Evolutionary conservation across 2,888 invertebrate genomes (phyloP), one percentile per base, ranked within the genome.

Genomic region (Fragum sueziense): DNA sequence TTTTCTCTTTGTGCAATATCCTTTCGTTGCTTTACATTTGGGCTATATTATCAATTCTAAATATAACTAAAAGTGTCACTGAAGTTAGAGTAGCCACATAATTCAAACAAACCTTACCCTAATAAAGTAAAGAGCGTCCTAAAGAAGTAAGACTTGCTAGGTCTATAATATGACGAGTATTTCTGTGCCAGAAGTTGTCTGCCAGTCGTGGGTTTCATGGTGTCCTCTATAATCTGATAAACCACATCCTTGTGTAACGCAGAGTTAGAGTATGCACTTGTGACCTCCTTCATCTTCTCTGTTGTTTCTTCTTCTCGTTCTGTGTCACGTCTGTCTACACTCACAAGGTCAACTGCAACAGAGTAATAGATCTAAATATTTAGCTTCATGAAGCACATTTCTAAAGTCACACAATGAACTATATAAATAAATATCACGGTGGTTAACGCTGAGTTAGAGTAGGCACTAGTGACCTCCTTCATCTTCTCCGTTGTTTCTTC

Each of bases 321-420:
- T n/a, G 71, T 74, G 68, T 84, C 86, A 27, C 90, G 77, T 41
- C 89, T 78, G 75, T 90, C 89, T 2, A 90, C 85, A 74, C 90
- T 90, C 17, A 88, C 87, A 17, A 89, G 83, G 70, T 90, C 90
- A 76, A 90, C 90, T 90, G 71, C 4, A n/a, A 65, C 33, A 1
- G 31, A 61, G 29, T n/a, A n/a, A n/a, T n/a, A n/a, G n/a, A n/a
- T n/a, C n/a, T n/a, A n/a, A n/a, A n/a, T n/a, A n/a, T n/a, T n/a
- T n/a, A n/a, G n/a, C n/a, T n/a, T n/a, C n/a, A n/a, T n/a, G n/a
- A n/a, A n/a, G n/a, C n/a, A n/a, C n/a, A n/a, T n/a, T n/a, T n/a
- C n/a, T n/a, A n/a, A n/a, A n/a, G n/a, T n/a, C n/a, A n/a, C n/a
- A n/a, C n/a, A n/a, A n/a, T n/a, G n/a, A n/a, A n/a, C n/a, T n/a